Evolutionary conservation across 64 coral and sea anemone species (phyloP).

Genomic region (Porites australiensis): DNA sequence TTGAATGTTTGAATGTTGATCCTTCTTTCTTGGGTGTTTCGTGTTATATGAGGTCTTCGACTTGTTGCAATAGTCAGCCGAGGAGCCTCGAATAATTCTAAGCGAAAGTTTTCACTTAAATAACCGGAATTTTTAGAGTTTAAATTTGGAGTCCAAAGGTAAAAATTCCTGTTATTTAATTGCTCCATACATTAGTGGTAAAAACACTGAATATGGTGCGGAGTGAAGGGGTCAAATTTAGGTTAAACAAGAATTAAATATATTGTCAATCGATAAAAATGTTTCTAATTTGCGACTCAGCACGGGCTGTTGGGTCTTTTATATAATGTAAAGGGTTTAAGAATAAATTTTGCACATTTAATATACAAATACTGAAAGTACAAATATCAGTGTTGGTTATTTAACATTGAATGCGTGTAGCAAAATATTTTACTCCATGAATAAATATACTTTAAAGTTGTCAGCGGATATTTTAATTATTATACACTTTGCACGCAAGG

Average conservation of each 20-base stretch:
- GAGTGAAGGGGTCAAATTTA: neutral
- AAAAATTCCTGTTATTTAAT: too few species aligned
- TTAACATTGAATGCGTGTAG: neutral
- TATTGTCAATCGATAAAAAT: neutral
- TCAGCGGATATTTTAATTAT: neutral
- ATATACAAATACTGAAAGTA: slow-evolving; percentile 5
- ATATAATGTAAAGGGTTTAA: neutral
- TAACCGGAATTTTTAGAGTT: too few species aligned
- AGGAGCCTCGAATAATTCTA: too few species aligned
- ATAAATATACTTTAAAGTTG: neutral
- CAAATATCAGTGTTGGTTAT: neutral
- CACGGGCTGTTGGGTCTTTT: neutral
- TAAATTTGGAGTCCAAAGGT: too few species aligned
- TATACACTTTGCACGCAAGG: neutral
- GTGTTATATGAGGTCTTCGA: too few species aligned
- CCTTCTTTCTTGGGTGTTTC: too few species aligned
- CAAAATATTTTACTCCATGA: neutral
- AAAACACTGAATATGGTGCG: neutral
- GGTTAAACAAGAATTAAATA: neutral
- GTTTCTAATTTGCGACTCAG: neutral
- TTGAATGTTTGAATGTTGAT: too few species aligned
- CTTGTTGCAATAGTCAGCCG: too few species aligned
- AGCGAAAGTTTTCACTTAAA: too few species aligned
- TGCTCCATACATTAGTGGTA: too few species aligned
- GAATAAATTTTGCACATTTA: neutral